These are phyloP conservation scores for Polia nebulosa DNA, from an alignment of 2,888 invertebrate genomes.

Conservation along the genomic window DNA sequence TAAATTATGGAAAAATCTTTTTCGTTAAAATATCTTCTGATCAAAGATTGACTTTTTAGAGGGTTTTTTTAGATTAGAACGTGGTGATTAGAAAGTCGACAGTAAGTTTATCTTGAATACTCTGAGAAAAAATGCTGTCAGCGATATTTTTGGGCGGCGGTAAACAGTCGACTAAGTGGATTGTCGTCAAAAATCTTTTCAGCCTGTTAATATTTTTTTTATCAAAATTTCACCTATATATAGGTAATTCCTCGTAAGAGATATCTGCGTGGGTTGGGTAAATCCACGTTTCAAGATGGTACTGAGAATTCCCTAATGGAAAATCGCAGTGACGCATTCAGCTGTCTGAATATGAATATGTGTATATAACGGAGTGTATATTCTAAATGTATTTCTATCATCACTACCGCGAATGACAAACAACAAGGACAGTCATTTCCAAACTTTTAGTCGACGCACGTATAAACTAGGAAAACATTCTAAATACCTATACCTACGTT, in stretches of 20 bases:
- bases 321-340: not conserved
- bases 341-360: not conserved
- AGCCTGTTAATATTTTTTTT: not conserved
- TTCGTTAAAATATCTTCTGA: not conserved
- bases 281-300: not conserved
- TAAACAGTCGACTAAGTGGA: not conserved
- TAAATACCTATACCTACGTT: not conserved
- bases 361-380: not conserved
- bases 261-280: not conserved
- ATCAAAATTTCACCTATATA: not conserved
- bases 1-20: not conserved
- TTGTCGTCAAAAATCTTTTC: not conserved
- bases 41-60: not conserved
- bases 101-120: conserved; percentile 10
- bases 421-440: conserved; percentile 15
- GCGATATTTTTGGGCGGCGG: not conserved
- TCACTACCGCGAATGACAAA: conserved; percentile 7
- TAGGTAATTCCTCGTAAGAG: not conserved
- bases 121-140: not conserved
- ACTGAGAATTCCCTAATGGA: not conserved
- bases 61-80: conserved; percentile 16
- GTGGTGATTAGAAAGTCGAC: conserved; percentile 22
- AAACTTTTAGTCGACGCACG: conserved; percentile 38
- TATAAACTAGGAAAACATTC: conserved; percentile 10
- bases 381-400: not conserved